Percentiles rank a stretch among this genome's conserved stretches.
Evolutionary conservation across 2,113 vertebrate genomes (phyloP).

Genomic region (Macrotis lagotis): DNA sequence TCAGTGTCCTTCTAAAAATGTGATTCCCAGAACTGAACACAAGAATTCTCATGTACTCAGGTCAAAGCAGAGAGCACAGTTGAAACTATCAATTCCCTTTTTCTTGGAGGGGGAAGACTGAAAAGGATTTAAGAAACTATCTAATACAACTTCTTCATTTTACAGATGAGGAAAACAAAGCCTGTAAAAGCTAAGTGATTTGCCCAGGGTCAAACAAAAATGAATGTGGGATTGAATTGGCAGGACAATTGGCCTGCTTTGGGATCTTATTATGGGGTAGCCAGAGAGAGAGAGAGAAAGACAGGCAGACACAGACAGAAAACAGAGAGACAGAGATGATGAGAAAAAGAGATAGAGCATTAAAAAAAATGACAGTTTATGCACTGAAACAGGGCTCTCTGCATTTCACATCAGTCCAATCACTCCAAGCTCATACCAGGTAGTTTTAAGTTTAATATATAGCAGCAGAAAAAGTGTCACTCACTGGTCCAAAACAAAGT

Average conservation of each 20-base stretch:
- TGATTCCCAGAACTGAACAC: background rate
- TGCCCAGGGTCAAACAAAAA: background rate
- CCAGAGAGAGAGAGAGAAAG: background rate
- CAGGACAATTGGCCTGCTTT: background rate
- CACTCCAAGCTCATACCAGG: fast-evolving
- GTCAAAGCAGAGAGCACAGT: background rate
- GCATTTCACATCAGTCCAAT: constrained; percentile 33
- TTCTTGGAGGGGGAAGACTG: background rate
- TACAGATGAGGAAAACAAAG: background rate
- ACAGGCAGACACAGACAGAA: background rate
- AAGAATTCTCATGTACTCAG: background rate
- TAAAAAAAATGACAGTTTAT: constrained; percentile 39
- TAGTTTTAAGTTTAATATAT: constrained; percentile 38
- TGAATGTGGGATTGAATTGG: background rate
- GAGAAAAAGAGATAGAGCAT: background rate
- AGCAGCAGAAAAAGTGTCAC: constrained; percentile 15
- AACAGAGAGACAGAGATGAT: background rate
- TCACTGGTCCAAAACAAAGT: constrained; percentile 6
- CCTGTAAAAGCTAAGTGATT: background rate
- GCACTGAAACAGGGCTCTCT: constrained; percentile 53
- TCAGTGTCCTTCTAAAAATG: background rate
- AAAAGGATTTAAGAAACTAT: background rate
- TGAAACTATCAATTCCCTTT: background rate
- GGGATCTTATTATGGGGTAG: background rate
- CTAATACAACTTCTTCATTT: background rate